Evolutionary conservation across 2,797 vertebrate genomes (phyloP).

Genomic region (Anableps anableps): DNA sequence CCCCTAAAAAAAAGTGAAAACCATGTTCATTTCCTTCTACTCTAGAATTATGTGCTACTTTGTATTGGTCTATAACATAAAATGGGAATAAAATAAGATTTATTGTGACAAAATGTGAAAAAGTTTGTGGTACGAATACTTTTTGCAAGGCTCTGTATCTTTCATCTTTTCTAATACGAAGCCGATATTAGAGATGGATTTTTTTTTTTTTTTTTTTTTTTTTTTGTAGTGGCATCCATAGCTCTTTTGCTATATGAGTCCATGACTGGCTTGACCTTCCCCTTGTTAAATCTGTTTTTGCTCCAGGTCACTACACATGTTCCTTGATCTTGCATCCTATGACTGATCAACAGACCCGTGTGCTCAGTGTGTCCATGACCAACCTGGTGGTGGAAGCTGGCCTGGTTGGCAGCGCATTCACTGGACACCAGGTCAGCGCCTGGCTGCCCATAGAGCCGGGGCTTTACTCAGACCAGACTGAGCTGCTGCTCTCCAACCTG

Average conservation of each 20-base stretch:
- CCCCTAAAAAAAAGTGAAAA: neutral
- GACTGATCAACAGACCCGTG: constrained; percentile 85
- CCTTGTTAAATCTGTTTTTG: constrained; percentile 6
- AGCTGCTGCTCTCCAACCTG: constrained; percentile 88
- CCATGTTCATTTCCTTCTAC: neutral
- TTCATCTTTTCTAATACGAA: no score
- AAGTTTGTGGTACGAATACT: neutral
- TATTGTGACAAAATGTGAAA: neutral
- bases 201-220: no score
- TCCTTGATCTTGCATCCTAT: constrained; percentile 82
- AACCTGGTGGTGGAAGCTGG: constrained; percentile 81
- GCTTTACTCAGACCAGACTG: constrained; percentile 87
- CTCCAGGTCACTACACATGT: constrained; percentile 89
- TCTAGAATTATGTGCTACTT: neutral
- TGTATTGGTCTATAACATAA: neutral
- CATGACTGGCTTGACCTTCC: neutral
- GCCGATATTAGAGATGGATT: no score
- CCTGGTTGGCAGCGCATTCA: constrained; percentile 69
- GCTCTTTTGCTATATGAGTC: neutral
- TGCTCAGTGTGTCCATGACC: constrained; percentile 82
- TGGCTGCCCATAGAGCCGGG: constrained; percentile 87
- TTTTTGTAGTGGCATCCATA: neutral
- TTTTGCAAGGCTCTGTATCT: neutral
- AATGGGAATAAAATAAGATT: neutral
- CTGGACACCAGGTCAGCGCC: constrained; percentile 73